These are phyloP conservation scores for Chloromyia formosa DNA, from an alignment of 2,888 invertebrate genomes.

Conservation along the genomic window DNA sequence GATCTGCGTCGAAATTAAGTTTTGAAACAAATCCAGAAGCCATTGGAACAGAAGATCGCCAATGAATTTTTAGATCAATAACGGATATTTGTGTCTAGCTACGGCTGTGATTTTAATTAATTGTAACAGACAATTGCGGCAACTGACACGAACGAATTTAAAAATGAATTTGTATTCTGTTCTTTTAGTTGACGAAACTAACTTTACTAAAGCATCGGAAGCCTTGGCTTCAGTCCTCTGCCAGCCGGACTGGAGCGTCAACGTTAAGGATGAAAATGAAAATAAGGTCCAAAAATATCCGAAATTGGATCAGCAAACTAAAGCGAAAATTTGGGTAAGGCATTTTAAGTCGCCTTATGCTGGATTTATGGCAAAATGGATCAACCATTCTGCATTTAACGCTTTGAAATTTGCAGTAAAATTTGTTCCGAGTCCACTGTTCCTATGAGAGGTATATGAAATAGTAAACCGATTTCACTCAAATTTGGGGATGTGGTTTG, in stretches of 20 bases:
- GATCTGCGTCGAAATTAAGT: slow-evolving; percentile 75
- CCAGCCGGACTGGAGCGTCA: slow-evolving; percentile 64
- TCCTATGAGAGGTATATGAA: no score
- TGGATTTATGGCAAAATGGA: no score
- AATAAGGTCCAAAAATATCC: slow-evolving; percentile 49
- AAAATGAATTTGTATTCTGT: slow-evolving; percentile 34
- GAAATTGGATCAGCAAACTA: slow-evolving; percentile 47
- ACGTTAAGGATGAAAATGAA: no score
- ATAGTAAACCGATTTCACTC: no score
- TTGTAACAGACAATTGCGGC: no score
- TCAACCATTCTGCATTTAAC: no score
- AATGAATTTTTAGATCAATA: slow-evolving; percentile 75
- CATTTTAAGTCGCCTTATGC: no score
- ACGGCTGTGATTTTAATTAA: slow-evolving; percentile 75
- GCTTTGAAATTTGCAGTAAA: no score
- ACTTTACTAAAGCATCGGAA: slow-evolving; percentile 61
- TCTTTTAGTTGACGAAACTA: slow-evolving; percentile 59
- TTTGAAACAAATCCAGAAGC: slow-evolving; percentile 71
- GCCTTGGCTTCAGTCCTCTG: slow-evolving; percentile 65
- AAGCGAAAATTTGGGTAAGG: slow-evolving; percentile 24
- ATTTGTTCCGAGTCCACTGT: no score
- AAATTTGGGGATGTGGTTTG: no score
- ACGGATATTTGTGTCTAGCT: slow-evolving; percentile 73
- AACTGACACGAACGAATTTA: slow-evolving; percentile 15
- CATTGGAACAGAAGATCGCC: slow-evolving; percentile 68